phyloP scores from a whole-genome alignment of 2,113 vertebrate species.

The Regulus satrapa region DNA sequence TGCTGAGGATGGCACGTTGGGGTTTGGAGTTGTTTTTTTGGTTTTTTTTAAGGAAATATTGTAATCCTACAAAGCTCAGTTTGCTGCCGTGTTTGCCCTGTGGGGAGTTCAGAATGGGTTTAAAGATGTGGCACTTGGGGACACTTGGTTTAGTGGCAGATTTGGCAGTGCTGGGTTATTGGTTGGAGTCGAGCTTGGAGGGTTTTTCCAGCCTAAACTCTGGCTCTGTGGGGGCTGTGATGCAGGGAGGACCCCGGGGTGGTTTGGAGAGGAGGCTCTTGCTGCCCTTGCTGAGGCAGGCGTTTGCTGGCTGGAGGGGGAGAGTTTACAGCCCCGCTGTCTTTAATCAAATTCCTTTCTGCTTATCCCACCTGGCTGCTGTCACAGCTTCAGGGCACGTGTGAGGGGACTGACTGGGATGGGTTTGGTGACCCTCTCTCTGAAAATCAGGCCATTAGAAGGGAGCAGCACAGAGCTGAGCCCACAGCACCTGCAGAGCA shows the following conservation, averaged over 20 bases:
- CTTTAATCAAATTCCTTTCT: not conserved
- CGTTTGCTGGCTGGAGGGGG: not conserved
- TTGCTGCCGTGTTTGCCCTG: fast-evolving
- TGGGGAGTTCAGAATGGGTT: not conserved
- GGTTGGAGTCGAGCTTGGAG: not conserved
- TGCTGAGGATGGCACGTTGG: fast-evolving
- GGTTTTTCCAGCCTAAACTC: not conserved
- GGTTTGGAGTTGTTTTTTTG: too few species aligned
- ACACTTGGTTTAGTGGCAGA: not conserved
- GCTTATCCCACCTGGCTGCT: not conserved
- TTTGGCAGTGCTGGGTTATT: not conserved
- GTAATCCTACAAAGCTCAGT: not conserved
- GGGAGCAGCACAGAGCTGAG: not conserved
- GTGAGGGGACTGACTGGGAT: fast-evolving
- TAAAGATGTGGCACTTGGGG: not conserved
- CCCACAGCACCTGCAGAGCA: fast-evolving
- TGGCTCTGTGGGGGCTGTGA: not conserved
- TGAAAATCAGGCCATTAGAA: fast-evolving
- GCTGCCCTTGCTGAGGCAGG: fast-evolving
- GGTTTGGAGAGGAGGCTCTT: not conserved
- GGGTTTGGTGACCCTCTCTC: not conserved
- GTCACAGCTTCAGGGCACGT: not conserved
- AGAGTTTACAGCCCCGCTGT: not conserved
- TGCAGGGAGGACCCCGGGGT: not conserved
- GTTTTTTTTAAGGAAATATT: not conserved